Percentiles rank a stretch among this genome's conserved stretches.
Conservation (phyloP, 2,888 invertebrate species). For the Cecidostiba fungosa region DNA sequence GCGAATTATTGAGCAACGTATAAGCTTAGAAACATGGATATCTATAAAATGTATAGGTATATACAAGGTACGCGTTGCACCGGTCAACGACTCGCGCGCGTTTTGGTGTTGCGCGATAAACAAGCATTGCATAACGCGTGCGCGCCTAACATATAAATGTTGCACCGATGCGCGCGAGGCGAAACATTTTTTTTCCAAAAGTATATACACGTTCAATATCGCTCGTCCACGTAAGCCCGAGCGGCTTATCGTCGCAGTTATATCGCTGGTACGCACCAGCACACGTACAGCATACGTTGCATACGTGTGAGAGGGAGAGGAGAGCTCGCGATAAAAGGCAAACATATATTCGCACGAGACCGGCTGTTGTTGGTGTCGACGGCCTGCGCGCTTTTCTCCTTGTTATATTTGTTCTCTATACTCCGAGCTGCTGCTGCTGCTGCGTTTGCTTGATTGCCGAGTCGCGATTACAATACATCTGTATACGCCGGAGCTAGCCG, state of each 20-base stretch:
- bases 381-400: not conserved
- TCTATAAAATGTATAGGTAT: not conserved
- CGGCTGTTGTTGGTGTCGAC: not conserved
- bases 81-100: constrained; percentile 16
- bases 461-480: not conserved
- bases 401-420: not conserved
- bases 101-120: constrained; percentile 21
- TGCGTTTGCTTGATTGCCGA: not conserved
- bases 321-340: not conserved
- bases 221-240: too few species aligned
- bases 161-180: not conserved
- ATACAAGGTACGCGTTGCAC: not conserved
- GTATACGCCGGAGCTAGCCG: not conserved
- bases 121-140: constrained; percentile 6
- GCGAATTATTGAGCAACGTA: too few species aligned
- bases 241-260: not conserved
- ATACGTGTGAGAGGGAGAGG: not conserved
- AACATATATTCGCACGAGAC: not conserved
- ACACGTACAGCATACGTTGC: not conserved
- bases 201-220: too few species aligned
- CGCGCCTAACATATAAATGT: not conserved
- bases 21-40: not conserved
- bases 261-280: not conserved
- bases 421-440: not conserved
- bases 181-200: not conserved